Evolutionary conservation across 1,140 invertebrate genomes (phyloP), one percentile per base, ranked within the genome.

Genomic region (Nixonia krombeini): DNA sequence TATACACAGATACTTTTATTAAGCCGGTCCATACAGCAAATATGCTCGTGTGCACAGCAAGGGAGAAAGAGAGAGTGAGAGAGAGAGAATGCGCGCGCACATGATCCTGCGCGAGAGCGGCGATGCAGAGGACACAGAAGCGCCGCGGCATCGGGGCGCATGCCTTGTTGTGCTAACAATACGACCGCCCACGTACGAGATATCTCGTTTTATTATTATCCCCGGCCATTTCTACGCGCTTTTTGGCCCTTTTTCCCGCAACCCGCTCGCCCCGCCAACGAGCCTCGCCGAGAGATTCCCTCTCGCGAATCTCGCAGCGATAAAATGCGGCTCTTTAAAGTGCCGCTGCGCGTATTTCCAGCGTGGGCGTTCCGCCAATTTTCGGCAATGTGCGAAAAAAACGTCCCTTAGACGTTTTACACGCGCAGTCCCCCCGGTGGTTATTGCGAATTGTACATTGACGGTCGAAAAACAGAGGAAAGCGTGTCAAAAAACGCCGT

Each of bases 181-280:
- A 80, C 75, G 75, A 80, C 78, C 78, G 76, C 78, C 78, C 76
- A 80, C 78, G 64, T 73, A 77, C 75, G 73, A 80, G 76, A 78
- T 80, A 81, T 79, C 76, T 78, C 74, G 67, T 77, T 70, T 76
- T 70, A 76, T 75, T 78, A 75, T 78, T 78, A 74, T 76, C 63
- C 68, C 42, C 70, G 57, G 49, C 55, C 71, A 53, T 31, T 56
- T 65, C 51, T 58, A 35, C 52, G 38, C 31, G 51, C 26, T 41
- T 52, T 56, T 37, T 40, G 15, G 47, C 45, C 25, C 16, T 52
- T 53, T 52, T 41, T 33, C 21, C 21, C 18, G 40, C 12, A 6
- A 21, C 40, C 25, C 40, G 18, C 6, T 25, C 17, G 6, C 18
- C 18, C 18, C 52, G 33, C 15, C 25, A 46, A 23, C 2, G 18